phyloP scores from a whole-genome alignment of 2,888 invertebrate species.

The Isotomurus palustris region DNA sequence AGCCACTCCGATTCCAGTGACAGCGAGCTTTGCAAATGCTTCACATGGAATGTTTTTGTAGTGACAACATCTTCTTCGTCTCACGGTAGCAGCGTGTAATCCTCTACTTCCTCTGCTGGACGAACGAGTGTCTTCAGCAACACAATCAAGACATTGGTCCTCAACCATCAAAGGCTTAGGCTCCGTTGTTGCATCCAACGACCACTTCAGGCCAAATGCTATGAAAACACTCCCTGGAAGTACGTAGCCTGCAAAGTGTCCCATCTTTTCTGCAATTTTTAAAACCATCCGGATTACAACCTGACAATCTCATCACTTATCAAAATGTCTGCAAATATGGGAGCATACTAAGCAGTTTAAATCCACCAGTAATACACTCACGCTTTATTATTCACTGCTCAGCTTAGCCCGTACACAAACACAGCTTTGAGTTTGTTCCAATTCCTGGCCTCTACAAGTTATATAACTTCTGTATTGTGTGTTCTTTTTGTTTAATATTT shows the following conservation, averaged over 20 bases:
- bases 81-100: background rate
- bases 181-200: conserved; percentile 40
- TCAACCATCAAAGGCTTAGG: conserved; percentile 21
- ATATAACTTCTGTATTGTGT: no score
- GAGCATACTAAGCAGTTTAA: no score
- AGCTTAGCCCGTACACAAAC: no score
- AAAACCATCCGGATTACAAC: no score
- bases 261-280: conserved; percentile 43
- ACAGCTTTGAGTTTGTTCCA: no score
- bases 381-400: no score
- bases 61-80: conserved; percentile 16
- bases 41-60: conserved; percentile 40
- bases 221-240: conserved; percentile 45
- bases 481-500: no score
- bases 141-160: conserved; percentile 2
- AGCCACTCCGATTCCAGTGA: conserved; percentile 40
- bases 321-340: background rate
- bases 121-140: conserved; percentile 18
- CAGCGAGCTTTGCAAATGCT: conserved; percentile 42
- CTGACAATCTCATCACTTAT: no score
- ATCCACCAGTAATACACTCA: no score
- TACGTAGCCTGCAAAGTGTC: conserved; percentile 45
- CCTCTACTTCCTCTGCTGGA: conserved; percentile 18
- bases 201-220: conserved; percentile 46
- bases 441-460: no score